A percentile compares a stretch with the other conserved stretches of the same genome.
Evolutionary conservation across 1,140 invertebrate species (phyloP).

Genomic region (Sarcophaga bullata): DNA sequence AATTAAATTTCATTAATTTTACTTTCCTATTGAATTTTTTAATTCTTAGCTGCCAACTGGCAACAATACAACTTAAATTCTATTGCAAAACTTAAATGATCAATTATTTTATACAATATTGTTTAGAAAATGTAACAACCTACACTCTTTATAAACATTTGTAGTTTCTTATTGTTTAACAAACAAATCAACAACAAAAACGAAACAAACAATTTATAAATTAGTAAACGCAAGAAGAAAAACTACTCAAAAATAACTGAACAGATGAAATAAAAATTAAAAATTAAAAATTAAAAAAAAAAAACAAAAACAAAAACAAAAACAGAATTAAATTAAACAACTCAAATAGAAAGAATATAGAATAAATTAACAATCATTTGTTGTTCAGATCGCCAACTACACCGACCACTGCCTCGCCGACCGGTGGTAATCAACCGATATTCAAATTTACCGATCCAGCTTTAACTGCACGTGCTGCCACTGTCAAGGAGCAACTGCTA

Average conservation of each 20-base stretch:
- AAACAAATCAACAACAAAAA: not conserved
- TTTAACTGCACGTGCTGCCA: conserved; percentile 85
- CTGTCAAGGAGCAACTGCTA: conserved; percentile 95
- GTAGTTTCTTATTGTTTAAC: conserved; percentile 10
- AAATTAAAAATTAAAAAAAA: no score
- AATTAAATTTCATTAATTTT: no score
- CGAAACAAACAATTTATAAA: no score
- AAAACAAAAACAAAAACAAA: not conserved
- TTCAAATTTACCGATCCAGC: conserved; percentile 90
- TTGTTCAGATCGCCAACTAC: conserved; percentile 72
- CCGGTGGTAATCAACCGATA: conserved; percentile 68
- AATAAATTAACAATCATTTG: conserved; percentile 47
- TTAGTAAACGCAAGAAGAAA: not conserved
- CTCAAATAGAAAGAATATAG: conserved; percentile 19
- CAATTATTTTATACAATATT: no score
- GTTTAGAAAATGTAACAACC: no score
- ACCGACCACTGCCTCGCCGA: conserved; percentile 68
- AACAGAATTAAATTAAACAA: not conserved
- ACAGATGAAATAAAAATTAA: not conserved
- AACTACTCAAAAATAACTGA: not conserved
- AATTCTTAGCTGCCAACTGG: no score
- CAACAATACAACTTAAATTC: no score
- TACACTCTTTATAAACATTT: no score
- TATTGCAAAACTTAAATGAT: no score
- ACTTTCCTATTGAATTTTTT: no score